Conservation (phyloP, 2,797 vertebrate genomes). For the Phrynocephalus vlangalii region DNA sequence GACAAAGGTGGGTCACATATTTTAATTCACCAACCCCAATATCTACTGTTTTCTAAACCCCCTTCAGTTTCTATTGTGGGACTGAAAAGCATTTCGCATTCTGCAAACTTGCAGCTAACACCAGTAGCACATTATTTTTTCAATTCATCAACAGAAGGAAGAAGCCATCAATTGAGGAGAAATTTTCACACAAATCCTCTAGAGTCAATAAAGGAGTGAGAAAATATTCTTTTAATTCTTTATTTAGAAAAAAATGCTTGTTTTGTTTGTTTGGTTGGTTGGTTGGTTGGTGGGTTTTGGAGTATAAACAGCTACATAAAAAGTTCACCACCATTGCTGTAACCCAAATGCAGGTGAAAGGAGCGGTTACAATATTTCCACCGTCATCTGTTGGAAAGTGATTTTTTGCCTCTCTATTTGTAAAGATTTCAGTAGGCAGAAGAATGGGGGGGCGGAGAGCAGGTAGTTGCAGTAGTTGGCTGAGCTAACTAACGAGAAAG, state of each 20-base stretch:
- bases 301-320: not conserved
- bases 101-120: not conserved
- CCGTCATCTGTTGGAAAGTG: conserved; percentile 1
- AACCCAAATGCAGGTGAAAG: not conserved
- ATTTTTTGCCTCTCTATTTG: conserved; percentile 45
- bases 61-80: not conserved
- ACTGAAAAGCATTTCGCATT: not conserved
- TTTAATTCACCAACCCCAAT: too few relatives aligned
- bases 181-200: not conserved
- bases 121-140: too few relatives aligned
- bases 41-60: too few relatives aligned
- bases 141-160: not conserved
- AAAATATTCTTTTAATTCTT: not conserved
- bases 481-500: too few relatives aligned
- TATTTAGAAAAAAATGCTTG: not conserved
- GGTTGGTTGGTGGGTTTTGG: too few relatives aligned
- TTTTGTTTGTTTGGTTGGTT: too few relatives aligned
- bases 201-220: not conserved
- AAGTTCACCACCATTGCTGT: not conserved
- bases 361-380: not conserved
- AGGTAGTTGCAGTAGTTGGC: too few relatives aligned
- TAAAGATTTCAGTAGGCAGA: not conserved
- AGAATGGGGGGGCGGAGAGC: not conserved
- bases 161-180: not conserved
- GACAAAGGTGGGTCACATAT: too few relatives aligned